phyloP scores from a whole-genome alignment of 2,113 vertebrate species.

The Atlantisia rogersi region DNA sequence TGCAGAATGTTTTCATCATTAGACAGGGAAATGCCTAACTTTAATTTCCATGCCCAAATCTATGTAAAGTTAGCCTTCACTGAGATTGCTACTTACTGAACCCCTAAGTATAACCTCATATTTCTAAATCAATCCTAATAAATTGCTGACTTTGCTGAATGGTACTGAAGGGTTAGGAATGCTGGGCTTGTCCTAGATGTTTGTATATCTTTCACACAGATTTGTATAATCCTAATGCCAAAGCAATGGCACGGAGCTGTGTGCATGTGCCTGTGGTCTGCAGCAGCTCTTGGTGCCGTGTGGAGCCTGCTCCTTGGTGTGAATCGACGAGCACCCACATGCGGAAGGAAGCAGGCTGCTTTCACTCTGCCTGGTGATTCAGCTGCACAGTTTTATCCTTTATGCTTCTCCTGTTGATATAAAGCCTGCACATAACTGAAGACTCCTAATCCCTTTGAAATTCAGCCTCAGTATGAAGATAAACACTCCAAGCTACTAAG shows the following conservation, averaged over 20 bases:
- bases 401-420: neutral
- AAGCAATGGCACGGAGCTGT: neutral
- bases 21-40: neutral
- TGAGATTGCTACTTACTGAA: neutral
- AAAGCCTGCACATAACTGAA: neutral
- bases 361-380: neutral
- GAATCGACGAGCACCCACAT: accelerated
- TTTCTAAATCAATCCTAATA: neutral
- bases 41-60: neutral
- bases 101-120: neutral
- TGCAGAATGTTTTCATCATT: neutral
- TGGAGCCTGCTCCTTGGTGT: neutral
- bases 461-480: neutral
- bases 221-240: accelerated
- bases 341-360: neutral
- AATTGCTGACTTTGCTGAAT: neutral
- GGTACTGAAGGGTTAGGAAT: neutral
- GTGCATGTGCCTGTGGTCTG: neutral
- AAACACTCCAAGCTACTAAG: neutral
- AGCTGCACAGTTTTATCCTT: neutral
- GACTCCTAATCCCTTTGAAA: conserved; percentile 18
- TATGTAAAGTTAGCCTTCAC: neutral
- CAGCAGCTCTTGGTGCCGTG: neutral
- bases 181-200: neutral
- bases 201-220: neutral